Evolutionary conservation across 2,113 vertebrate species (phyloP).

Genomic region (Tetrao urogallus): DNA sequence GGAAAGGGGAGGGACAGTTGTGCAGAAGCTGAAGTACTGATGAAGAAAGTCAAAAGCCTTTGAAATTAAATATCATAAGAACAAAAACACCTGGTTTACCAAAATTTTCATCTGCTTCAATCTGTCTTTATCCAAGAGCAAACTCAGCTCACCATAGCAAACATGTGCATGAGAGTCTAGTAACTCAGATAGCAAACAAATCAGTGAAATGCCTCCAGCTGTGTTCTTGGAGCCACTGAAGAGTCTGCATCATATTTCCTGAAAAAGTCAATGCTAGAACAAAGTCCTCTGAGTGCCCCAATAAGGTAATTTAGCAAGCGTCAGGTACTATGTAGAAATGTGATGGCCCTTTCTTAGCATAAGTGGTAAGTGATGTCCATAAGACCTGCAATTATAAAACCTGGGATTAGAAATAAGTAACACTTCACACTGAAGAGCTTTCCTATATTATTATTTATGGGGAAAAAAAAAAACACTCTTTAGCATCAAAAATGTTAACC

Average conservation of each 20-base stretch:
- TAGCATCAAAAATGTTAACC: neutral
- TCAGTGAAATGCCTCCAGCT: neutral
- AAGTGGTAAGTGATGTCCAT: neutral
- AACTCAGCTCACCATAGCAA: neutral
- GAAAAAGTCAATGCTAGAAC: neutral
- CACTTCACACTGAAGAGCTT: neutral
- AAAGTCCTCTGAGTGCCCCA: neutral
- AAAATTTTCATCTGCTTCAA: neutral
- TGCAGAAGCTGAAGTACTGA: neutral
- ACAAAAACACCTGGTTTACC: fast-evolving
- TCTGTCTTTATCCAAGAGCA: neutral
- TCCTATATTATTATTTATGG: neutral
- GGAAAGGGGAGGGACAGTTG: neutral
- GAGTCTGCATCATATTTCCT: fast-evolving
- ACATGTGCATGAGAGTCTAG: neutral
- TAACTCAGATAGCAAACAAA: neutral
- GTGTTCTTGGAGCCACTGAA: neutral
- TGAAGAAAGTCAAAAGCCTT: neutral
- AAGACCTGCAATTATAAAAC: neutral
- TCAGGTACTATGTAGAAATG: neutral
- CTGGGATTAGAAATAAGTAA: neutral
- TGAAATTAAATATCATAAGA: neutral
- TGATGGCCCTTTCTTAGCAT: neutral
- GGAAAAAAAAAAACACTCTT: neutral
- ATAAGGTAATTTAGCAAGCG: neutral